Evolutionary conservation across 2,888 invertebrate genomes (phyloP), one percentile per base, ranked within the genome.

Genomic region (Mermis nigrescens): DNA sequence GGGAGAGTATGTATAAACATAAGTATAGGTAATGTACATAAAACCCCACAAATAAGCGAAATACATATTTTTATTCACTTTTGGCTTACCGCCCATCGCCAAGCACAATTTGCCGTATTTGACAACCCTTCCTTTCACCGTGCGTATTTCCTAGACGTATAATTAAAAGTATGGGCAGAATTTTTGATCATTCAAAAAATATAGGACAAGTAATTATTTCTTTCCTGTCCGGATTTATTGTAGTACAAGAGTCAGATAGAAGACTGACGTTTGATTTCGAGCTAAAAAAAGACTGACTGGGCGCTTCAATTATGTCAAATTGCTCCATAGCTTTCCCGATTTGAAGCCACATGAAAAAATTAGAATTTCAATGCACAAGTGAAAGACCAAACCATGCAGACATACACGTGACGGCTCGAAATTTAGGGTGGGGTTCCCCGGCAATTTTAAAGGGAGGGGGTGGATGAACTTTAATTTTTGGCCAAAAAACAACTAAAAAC

Each of bases 71-170:
- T 24, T 7, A 55, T 29, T 58, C 64, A 75, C 73, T 73, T 84
- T 88, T 0, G 95, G 91, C 65, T 79, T 78, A 26, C 86, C 94
- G 27, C 98, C 95, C 38, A 84, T 84, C 68, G 92, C 92, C 59
- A 98, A 76, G 72, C 94, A 94, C 38, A 95, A 74, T 70, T 83
- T 84, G 63, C 82, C 77, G 75, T 88, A 98, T 45, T 74, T 73
- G 55, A 89, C 79, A 57, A 66, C 67, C 59, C 74, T 70, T 12
- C 81, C 67, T 61, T 67, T 63, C 2, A 57, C 58, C n/a, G 68
- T 62, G 31, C 60, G 53, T 26, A 70, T 53, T 46, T 61, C 58
- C 68, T 69, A 60, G 22, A 31, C n/a, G 62, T 2, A 63, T n/a
- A 48, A 63, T 60, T 61, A 38, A 62, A 56, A 15, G 64, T 62